Percentiles rank a stretch among this genome's conserved stretches.
These are phyloP conservation scores for Ferdinandea cuprea DNA, from an alignment of 2,888 invertebrate genomes.

Conservation along the genomic window DNA sequence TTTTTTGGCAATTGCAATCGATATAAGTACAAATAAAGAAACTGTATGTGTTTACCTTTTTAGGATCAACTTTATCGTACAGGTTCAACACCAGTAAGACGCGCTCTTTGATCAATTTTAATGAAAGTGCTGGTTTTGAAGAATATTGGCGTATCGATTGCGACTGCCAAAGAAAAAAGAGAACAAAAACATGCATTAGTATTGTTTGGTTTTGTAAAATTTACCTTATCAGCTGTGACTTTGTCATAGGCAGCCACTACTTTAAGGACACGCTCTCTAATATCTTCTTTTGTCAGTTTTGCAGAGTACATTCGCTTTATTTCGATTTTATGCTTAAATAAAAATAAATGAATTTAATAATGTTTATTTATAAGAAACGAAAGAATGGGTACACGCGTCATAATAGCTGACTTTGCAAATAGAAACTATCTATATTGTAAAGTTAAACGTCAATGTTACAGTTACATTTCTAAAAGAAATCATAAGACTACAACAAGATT, in stretches of 20 bases:
- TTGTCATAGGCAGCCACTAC: slow-evolving; percentile 95
- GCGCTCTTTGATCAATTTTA: slow-evolving; percentile 93
- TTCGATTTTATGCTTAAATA: slow-evolving; percentile 38
- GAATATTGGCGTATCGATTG: slow-evolving; percentile 89
- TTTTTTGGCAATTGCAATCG: slow-evolving; percentile 75
- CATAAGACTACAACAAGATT: too few relatives aligned
- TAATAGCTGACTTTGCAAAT: too few relatives aligned
- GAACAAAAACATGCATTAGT: slow-evolving; percentile 79
- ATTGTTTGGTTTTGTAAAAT: slow-evolving; percentile 15
- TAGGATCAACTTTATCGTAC: slow-evolving; percentile 97
- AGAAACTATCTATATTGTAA: too few relatives aligned
- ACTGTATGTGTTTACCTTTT: slow-evolving; percentile 89
- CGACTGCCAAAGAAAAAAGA: slow-evolving; percentile 84
- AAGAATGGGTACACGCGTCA: background rate
- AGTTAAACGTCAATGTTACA: too few relatives aligned
- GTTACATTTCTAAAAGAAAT: too few relatives aligned
- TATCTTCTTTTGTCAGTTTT: slow-evolving; percentile 85
- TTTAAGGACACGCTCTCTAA: slow-evolving; percentile 92
- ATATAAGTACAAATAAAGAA: slow-evolving; percentile 72
- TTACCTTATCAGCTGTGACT: slow-evolving; percentile 93
- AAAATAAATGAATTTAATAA: background rate
- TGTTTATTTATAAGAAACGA: background rate
- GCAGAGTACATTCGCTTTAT: slow-evolving; percentile 78
- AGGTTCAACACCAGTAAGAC: slow-evolving; percentile 97
- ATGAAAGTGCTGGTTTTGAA: slow-evolving; percentile 89